Percentiles rank a stretch among this genome's conserved stretches.
Conservation (phyloP, 2,113 vertebrate genomes). For the Silurus asotus region DNA sequence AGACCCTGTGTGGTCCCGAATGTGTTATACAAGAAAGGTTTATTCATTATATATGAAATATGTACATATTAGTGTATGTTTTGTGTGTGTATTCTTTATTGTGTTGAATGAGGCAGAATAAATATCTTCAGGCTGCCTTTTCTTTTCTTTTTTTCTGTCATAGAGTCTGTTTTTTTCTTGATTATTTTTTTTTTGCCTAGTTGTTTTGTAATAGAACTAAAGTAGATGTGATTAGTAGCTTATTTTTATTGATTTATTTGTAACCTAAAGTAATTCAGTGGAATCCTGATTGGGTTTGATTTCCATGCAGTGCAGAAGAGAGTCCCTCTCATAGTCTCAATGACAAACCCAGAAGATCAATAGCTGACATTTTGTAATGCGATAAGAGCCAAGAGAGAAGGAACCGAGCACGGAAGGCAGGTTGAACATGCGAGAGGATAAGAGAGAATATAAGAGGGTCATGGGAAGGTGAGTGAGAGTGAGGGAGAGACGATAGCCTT, state of each 20-base stretch:
- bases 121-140: background rate
- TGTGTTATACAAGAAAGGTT: background rate
- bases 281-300: background rate
- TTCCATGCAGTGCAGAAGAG: slow-evolving; percentile 18
- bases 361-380: slow-evolving; percentile 55
- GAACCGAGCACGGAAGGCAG: background rate
- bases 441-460: slow-evolving; percentile 20
- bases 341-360: slow-evolving; percentile 47
- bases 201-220: background rate
- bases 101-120: background rate
- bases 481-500: slow-evolving; percentile 1
- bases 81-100: background rate
- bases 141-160: background rate
- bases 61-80: background rate
- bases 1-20: too few relatives aligned
- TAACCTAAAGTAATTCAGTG: slow-evolving; percentile 1
- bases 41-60: background rate
- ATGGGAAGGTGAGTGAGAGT: background rate
- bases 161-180: background rate
- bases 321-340: background rate
- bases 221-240: background rate
- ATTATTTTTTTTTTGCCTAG: background rate
- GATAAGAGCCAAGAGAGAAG: slow-evolving; percentile 48
- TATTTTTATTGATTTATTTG: background rate
- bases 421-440: slow-evolving; percentile 14